These are phyloP conservation scores for Cheiracanthium punctorium DNA, from an alignment of 2,888 invertebrate species.

Conservation along the genomic window DNA sequence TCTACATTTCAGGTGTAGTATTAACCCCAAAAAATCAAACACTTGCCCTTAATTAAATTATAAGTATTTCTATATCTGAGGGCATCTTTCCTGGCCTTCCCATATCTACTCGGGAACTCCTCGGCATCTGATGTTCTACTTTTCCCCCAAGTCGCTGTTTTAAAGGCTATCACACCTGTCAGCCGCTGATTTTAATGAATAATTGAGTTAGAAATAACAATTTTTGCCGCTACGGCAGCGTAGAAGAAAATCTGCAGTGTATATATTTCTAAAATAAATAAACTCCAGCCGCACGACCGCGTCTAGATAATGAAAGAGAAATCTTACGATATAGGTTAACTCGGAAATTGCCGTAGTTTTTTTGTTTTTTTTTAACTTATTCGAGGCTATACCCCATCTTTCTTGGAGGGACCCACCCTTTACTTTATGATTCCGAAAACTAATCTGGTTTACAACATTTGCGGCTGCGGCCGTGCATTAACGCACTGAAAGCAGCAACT, in stretches of 20 bases:
- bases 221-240: neutral
- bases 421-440: neutral
- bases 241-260: too few species aligned
- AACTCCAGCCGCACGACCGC: neutral
- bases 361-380: neutral
- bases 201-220: constrained; percentile 16
- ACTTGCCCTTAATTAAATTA: neutral
- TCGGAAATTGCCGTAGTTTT: neutral
- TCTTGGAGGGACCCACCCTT: constrained; percentile 23
- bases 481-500: too few species aligned
- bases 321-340: constrained; percentile 30
- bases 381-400: neutral
- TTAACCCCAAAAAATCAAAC: too few species aligned
- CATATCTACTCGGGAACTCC: neutral
- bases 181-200: neutral
- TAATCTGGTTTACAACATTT: constrained; percentile 5
- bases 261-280: neutral
- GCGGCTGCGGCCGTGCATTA: neutral
- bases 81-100: neutral
- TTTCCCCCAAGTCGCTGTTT: neutral
- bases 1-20: too few species aligned
- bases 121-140: neutral
- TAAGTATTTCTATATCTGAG: neutral
- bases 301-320: neutral
- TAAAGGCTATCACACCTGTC: neutral